Conservation (phyloP, 2,797 vertebrate species). For the Ceyx erithaca region DNA sequence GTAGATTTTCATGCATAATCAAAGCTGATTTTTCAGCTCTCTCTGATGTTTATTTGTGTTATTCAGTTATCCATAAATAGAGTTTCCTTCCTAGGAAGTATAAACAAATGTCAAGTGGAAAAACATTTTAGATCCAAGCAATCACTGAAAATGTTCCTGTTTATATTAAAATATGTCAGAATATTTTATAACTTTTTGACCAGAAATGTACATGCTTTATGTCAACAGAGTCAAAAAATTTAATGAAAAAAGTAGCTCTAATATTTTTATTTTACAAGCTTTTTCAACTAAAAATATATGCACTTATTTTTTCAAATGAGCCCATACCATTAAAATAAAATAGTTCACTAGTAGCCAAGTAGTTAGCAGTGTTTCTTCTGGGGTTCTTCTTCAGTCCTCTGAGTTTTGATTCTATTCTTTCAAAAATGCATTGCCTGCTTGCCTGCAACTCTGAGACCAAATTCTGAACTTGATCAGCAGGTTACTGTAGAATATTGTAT, state of each 20-base stretch:
- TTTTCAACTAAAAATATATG: constrained; percentile 47
- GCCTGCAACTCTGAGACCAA: constrained; percentile 53
- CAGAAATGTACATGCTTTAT: constrained; percentile 80
- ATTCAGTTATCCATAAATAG: constrained; percentile 95
- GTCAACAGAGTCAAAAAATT: constrained; percentile 76
- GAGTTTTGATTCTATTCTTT: constrained; percentile 63
- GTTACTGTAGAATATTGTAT: background rate
- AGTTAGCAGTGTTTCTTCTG: constrained; percentile 22
- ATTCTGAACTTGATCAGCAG: constrained; percentile 71
- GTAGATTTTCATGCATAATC: constrained; percentile 94
- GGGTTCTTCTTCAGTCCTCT: background rate
- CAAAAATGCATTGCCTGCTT: constrained; percentile 49
- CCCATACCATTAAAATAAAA: constrained; percentile 16
- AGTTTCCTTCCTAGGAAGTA: constrained; percentile 93
- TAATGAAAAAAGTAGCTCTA: constrained; percentile 64
- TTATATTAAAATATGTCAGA: constrained; percentile 94
- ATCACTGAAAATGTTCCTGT: constrained; percentile 91
- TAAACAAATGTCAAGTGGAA: constrained; percentile 93
- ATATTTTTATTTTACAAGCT: constrained; percentile 65
- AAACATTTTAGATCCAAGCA: constrained; percentile 88
- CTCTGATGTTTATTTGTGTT: constrained; percentile 96
- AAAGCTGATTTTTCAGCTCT: constrained; percentile 93
- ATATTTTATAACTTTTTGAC: constrained; percentile 83
- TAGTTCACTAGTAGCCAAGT: constrained; percentile 2
- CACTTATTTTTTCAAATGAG: constrained; percentile 32